These are phyloP conservation scores for Artemia sinica DNA, from an alignment of 2,888 invertebrate species.

Conservation along the genomic window DNA sequence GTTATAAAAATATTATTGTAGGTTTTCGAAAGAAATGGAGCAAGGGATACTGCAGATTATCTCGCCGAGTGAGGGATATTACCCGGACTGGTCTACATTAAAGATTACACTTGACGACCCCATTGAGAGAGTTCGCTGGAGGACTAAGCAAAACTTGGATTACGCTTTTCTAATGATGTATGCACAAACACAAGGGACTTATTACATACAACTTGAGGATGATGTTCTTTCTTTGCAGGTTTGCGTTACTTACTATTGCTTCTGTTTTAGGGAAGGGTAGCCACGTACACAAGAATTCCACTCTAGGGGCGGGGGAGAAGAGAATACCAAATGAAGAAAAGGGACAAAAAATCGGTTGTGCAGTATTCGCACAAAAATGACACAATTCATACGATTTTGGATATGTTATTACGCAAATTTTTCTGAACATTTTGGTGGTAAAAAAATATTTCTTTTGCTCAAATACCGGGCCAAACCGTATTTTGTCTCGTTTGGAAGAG, in stretches of 20 bases:
- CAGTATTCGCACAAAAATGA: no score
- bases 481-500: no score
- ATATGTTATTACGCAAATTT: no score
- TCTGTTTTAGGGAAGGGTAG: conserved; percentile 27
- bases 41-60: conserved; percentile 72
- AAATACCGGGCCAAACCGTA: no score
- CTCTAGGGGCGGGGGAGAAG: no score
- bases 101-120: conserved; percentile 68
- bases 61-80: conserved; percentile 64
- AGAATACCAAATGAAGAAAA: no score
- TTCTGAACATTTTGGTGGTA: no score
- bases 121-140: conserved; percentile 65
- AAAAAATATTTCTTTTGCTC: no score
- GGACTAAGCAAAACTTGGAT: conserved; percentile 87
- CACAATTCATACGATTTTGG: no score
- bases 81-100: conserved; percentile 63
- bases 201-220: conserved; percentile 83
- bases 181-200: conserved; percentile 65
- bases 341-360: no score
- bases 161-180: conserved; percentile 87
- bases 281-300: conserved; percentile 23
- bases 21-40: conserved; percentile 55
- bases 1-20: conserved; percentile 29
- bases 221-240: conserved; percentile 61
- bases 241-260: conserved; percentile 31